Conservation (phyloP, 2,113 vertebrate genomes). For the Gymnogyps californianus region DNA sequence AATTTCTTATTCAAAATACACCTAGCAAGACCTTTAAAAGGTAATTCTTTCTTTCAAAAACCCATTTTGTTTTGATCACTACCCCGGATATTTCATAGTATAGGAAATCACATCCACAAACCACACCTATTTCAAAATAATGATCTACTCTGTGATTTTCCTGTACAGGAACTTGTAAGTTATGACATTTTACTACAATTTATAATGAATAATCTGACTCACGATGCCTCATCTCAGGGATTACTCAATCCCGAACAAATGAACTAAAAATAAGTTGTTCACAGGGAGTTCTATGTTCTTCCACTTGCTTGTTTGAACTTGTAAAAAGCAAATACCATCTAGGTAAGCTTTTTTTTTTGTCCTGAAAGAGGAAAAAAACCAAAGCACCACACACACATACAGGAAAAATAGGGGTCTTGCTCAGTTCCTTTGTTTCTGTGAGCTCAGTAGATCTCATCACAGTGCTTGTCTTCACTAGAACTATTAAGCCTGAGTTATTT, state of each 20-base stretch:
- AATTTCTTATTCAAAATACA: background rate
- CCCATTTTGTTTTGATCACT: background rate
- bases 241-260: slow-evolving; percentile 10
- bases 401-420: background rate
- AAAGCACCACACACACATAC: background rate
- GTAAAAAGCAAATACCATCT: background rate
- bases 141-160: background rate
- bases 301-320: background rate
- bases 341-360: background rate
- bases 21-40: background rate
- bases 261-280: slow-evolving; percentile 6
- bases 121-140: background rate
- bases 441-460: background rate
- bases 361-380: background rate
- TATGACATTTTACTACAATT: background rate
- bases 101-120: background rate
- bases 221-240: background rate
- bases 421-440: background rate
- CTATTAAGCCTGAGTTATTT: background rate
- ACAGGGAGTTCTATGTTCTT: background rate
- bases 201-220: slow-evolving; percentile 7
- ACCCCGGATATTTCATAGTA: background rate
- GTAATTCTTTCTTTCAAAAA: background rate
- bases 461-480: background rate
- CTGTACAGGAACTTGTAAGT: background rate